A percentile compares a stretch with the other conserved stretches of the same genome.
These are phyloP conservation scores for Sapayoa aenigma DNA, from an alignment of 2,113 vertebrate genomes.

Conservation along the genomic window DNA sequence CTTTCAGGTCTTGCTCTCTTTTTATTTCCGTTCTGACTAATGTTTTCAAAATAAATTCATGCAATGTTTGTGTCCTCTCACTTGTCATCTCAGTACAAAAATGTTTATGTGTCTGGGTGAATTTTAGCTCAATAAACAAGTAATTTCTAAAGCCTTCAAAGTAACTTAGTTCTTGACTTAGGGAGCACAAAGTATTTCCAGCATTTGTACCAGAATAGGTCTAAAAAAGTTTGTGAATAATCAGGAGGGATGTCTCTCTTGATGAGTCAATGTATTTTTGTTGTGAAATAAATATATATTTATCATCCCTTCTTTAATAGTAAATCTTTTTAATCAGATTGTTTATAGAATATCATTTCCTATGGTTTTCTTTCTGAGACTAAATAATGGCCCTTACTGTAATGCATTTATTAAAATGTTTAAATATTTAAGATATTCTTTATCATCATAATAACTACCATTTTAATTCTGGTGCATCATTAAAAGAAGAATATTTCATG, in stretches of 20 bases:
- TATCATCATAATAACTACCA: conserved; percentile 30
- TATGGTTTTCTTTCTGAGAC: neutral
- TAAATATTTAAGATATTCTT: conserved; percentile 64
- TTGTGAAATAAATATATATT: conserved; percentile 49
- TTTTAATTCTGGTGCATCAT: conserved; percentile 64
- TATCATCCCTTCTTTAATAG: conserved; percentile 47
- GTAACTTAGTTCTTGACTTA: neutral
- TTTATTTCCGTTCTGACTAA: neutral
- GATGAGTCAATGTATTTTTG: conserved; percentile 18
- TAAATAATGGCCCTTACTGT: conserved; percentile 56
- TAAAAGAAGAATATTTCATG: conserved; percentile 60
- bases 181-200: neutral
- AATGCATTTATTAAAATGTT: conserved; percentile 68
- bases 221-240: conserved; percentile 43
- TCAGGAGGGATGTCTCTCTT: conserved; percentile 20
- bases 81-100: conserved; percentile 29
- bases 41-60: conserved; percentile 10
- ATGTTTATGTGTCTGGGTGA: neutral
- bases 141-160: conserved; percentile 3
- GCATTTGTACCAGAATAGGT: conserved; percentile 32
- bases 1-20: neutral
- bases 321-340: conserved; percentile 26
- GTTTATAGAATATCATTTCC: conserved; percentile 46
- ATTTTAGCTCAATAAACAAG: conserved; percentile 17
- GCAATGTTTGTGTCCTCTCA: conserved; percentile 17